phyloP scores from a whole-genome alignment of 1,140 invertebrate species.

The Papilio aristodemus region DNA sequence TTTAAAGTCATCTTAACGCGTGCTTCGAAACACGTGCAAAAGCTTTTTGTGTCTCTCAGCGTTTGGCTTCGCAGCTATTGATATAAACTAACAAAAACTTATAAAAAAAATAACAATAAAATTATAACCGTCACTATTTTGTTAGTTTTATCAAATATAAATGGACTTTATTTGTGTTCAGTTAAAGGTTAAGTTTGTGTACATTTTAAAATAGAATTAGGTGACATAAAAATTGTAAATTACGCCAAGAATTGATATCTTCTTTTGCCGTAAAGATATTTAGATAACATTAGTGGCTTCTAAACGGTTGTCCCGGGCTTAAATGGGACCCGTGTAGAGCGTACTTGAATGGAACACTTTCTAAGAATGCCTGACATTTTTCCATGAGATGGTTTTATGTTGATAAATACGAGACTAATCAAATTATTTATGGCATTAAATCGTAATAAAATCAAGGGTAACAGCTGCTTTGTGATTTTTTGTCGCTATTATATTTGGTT shows the following conservation, averaged over 20 bases:
- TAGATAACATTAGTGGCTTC: conserved; percentile 79
- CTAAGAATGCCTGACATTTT: conserved; percentile 73
- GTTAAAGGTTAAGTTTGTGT: conserved; percentile 41
- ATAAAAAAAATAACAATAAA: conserved; percentile 61
- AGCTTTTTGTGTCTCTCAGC: conserved; percentile 57
- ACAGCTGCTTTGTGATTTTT: conserved; percentile 60
- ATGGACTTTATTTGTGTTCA: not conserved
- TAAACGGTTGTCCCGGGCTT: conserved; percentile 66
- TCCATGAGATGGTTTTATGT: conserved; percentile 67
- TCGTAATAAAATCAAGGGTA: conserved; percentile 62
- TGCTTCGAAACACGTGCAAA: conserved; percentile 66
- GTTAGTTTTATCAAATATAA: conserved; percentile 16
- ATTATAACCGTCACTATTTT: conserved; percentile 41
- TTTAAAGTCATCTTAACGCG: conserved; percentile 57
- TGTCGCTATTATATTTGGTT: conserved; percentile 38
- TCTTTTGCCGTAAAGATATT: conserved; percentile 64
- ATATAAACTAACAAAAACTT: conserved; percentile 53
- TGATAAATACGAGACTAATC: conserved; percentile 79
- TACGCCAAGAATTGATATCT: conserved; percentile 61
- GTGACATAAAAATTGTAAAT: conserved; percentile 36
- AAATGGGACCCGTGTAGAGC: conserved; percentile 52
- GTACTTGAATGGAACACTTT: conserved; percentile 44
- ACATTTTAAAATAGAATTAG: conserved; percentile 16
- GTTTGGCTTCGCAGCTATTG: conserved; percentile 60
- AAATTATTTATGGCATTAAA: conserved; percentile 79